Percentiles rank a stretch among this genome's conserved stretches.
Conservation (phyloP, 2,113 vertebrate species). For the Apistogramma diplotaenia region DNA sequence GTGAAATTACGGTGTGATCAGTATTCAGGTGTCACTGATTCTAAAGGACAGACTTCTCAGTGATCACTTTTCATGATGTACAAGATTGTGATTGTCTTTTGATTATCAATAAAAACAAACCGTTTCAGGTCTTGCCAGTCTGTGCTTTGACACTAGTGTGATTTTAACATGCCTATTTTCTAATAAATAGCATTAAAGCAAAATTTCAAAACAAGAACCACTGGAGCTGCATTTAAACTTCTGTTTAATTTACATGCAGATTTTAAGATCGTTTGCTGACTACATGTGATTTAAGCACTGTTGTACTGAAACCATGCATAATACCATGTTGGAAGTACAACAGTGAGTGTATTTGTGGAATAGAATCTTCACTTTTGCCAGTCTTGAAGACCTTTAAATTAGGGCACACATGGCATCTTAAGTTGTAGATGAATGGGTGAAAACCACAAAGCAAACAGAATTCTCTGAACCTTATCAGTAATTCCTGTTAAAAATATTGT, state of each 20-base stretch:
- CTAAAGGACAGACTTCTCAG: not conserved
- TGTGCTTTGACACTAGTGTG: not conserved
- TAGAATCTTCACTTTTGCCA: not conserved
- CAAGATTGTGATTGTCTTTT: slow-evolving; percentile 6
- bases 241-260: not conserved
- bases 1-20: not conserved
- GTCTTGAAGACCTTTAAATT: not conserved
- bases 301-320: not conserved
- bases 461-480: not conserved
- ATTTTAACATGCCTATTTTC: not conserved
- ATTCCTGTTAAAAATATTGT: too few relatives aligned
- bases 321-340: not conserved
- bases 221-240: not conserved
- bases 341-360: not conserved
- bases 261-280: not conserved
- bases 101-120: slow-evolving; percentile 45
- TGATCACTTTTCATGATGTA: not conserved
- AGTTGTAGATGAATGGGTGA: not conserved
- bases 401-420: not conserved
- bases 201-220: not conserved
- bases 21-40: not conserved
- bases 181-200: not conserved
- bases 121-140: not conserved
- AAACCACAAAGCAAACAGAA: not conserved
- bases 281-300: not conserved